Base-by-base conservation (phyloP, 2,888 invertebrate genomes). In the Mesoligia furuncula region DNA sequence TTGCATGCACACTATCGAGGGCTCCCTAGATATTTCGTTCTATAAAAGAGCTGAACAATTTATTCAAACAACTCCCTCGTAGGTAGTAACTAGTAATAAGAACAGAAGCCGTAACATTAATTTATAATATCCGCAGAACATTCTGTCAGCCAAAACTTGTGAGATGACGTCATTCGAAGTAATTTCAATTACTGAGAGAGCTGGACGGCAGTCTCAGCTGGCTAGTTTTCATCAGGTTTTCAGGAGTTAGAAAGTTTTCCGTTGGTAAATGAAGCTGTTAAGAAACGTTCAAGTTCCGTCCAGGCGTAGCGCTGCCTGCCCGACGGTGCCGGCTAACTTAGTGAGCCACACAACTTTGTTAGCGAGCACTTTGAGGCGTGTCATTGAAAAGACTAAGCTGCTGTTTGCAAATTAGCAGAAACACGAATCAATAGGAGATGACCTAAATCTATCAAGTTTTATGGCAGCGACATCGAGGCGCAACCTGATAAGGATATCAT, bases 241-340 rank as follows among this genome's bases (percentile, higher is more conserved):
- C 81, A 84, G n/a, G 54, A 77, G 88, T 83, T 83, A 67, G 80
- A 88, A 88, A 91, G 88, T 92, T 91, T 88, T 77, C 84, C 82
- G 81, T 86, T 75, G 79, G 87, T 91, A 92, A 92, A 91, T 90
- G 88, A 90, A 92, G 89, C 90, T 88, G 89, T 90, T 89, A 86
- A 89, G 84, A 80, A 89, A 87, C 81, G 79, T 77, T 88, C 75
- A 81, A 89, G 88, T 87, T 84, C 76, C 85, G 77, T 72, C 85
- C 77, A 83, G 77, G 80, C 78, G 80, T 84, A 79, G 83, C 82
- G 83, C 81, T 77, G 86, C 75, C 81, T 73, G 71, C 83, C 36
- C 36, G n/a, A 9, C 79, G 66, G 36, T 20, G 59, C 65, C 27
- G 82, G 78, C 73, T 69, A 85, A 86, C 81, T 87, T 84, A 79